These are phyloP conservation scores for Phalacrocorax brasilianus DNA, from an alignment of 2,113 vertebrate genomes.

Conservation along the genomic window DNA sequence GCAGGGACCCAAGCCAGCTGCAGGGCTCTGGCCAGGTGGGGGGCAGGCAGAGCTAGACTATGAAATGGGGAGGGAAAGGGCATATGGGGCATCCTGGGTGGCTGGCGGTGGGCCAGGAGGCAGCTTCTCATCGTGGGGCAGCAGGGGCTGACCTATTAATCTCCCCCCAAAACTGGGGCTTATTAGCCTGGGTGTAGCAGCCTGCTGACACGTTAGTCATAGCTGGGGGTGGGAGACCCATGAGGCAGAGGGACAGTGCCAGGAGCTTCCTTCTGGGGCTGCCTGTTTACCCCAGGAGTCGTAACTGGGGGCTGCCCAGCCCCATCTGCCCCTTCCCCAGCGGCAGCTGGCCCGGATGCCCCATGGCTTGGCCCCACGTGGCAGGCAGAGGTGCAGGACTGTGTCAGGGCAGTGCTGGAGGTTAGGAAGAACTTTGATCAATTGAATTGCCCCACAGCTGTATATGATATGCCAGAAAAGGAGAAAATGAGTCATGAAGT, in stretches of 20 bases:
- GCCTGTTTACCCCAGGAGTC: rapidly evolving
- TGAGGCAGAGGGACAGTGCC: rapidly evolving
- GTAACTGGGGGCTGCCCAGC: background rate
- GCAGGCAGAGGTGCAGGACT: rapidly evolving
- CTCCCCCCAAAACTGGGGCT: background rate
- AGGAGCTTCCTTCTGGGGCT: background rate
- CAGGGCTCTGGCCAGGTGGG: background rate
- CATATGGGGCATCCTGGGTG: rapidly evolving
- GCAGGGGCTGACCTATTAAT: background rate
- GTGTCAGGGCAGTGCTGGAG: background rate
- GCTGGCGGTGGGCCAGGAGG: background rate
- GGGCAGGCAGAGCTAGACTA: background rate
- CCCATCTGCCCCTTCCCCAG: rapidly evolving
- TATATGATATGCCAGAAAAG: background rate
- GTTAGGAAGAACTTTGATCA: background rate
- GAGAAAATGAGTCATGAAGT: background rate
- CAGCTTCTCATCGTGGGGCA: background rate
- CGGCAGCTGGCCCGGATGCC: rapidly evolving
- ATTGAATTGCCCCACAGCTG: background rate
- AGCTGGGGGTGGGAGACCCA: background rate
- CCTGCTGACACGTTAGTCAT: background rate
- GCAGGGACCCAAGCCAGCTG: background rate
- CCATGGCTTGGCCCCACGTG: background rate
- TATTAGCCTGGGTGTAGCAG: background rate
- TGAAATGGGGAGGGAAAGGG: background rate